Percentiles rank a stretch among this genome's conserved stretches.
phyloP scores from a whole-genome alignment of 2,797 vertebrate species.

The Scolopax bukidnonensis region DNA sequence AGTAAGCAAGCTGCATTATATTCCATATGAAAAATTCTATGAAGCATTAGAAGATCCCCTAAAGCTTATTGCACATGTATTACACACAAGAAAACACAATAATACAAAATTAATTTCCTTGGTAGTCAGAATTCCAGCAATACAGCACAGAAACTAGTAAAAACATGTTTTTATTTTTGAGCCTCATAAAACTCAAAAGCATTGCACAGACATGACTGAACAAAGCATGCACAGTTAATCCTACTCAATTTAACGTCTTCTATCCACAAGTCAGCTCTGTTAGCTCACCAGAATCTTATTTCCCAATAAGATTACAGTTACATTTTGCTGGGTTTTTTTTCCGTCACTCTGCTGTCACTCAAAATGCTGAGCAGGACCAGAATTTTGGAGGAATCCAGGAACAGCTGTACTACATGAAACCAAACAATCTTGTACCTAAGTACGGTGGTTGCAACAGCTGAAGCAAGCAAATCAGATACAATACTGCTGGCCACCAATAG shows the following conservation, averaged over 20 bases:
- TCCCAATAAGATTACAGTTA: background rate
- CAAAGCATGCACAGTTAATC: background rate
- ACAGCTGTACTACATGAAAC: background rate
- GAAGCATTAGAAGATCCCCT: background rate
- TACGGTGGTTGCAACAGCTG: background rate
- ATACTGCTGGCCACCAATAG: background rate
- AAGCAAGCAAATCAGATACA: background rate
- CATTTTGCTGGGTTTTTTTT: background rate
- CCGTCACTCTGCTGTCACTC: background rate
- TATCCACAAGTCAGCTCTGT: background rate
- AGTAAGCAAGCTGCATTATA: background rate
- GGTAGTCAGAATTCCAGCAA: background rate
- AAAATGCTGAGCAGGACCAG: background rate
- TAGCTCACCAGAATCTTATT: background rate
- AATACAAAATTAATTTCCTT: background rate
- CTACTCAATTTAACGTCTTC: background rate
- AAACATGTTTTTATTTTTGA: constrained; percentile 18
- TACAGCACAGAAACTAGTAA: background rate
- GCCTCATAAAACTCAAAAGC: background rate
- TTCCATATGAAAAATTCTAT: background rate
- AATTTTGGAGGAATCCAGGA: background rate
- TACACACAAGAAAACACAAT: background rate
- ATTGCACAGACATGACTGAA: background rate
- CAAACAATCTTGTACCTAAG: background rate
- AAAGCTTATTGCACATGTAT: background rate